These are phyloP conservation scores for Trachelus iudaicus DNA, from an alignment of 2,888 invertebrate species.

Conservation along the genomic window DNA sequence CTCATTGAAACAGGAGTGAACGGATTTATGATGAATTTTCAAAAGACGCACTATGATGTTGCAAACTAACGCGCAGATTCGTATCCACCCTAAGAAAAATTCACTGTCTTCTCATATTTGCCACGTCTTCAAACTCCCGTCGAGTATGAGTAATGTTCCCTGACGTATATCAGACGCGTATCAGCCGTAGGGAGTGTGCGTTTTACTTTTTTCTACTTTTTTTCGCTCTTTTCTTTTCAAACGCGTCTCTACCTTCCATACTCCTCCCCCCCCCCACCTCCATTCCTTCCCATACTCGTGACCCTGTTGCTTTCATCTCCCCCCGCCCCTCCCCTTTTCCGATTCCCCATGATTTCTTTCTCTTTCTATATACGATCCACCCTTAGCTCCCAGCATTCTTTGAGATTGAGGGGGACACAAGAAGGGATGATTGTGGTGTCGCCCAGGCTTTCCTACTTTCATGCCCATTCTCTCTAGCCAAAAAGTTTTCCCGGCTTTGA, in stretches of 20 bases:
- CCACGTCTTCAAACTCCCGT: slow-evolving; percentile 1
- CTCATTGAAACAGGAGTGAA: no score
- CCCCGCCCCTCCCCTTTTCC: background rate
- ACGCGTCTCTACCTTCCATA: background rate
- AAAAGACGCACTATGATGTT: no score
- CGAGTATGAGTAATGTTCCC: slow-evolving; percentile 17
- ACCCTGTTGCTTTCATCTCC: no score
- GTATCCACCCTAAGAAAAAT: slow-evolving; percentile 10
- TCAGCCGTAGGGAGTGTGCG: slow-evolving; percentile 13
- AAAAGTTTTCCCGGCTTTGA: slow-evolving; percentile 32
- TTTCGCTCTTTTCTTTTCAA: background rate
- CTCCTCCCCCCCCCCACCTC: no score
- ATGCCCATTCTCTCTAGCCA: slow-evolving; percentile 6
- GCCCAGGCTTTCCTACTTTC: background rate
- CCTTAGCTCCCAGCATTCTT: no score
- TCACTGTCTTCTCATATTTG: slow-evolving; percentile 17
- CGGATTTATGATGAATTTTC: no score
- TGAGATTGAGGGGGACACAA: no score
- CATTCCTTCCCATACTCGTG: no score
- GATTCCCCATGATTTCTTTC: background rate
- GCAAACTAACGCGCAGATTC: no score
- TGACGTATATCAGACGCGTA: slow-evolving; percentile 23
- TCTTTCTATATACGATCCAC: slow-evolving; percentile 1
- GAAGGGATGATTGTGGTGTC: no score
- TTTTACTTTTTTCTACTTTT: slow-evolving; percentile 10